A percentile compares a stretch with the other conserved stretches of the same genome.
Conservation (phyloP, 2,888 invertebrate species). For the Microplitis manilae region DNA sequence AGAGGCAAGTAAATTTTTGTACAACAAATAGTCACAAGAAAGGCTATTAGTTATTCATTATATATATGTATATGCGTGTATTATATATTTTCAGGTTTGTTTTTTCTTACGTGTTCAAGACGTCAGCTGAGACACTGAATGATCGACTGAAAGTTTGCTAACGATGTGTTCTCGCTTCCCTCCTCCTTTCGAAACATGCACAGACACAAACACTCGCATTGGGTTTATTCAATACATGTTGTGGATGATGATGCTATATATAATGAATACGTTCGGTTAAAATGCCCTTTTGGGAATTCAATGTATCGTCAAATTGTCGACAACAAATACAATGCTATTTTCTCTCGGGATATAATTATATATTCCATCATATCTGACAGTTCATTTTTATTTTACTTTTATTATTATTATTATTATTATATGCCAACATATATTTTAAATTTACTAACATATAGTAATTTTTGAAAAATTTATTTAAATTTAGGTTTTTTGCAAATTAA, state of each 20-base stretch:
- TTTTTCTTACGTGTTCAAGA: constrained; percentile 27
- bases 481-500: too few relatives aligned
- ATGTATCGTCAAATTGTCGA: neutral
- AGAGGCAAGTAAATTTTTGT: neutral
- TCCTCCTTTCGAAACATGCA: constrained; percentile 27
- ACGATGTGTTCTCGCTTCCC: constrained; percentile 33
- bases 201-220: neutral
- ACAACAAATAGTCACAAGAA: neutral
- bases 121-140: constrained; percentile 23
- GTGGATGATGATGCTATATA: neutral
- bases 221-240: neutral
- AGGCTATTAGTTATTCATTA: neutral
- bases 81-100: constrained; percentile 12
- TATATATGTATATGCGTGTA: too few relatives aligned
- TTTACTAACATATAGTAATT: too few relatives aligned
- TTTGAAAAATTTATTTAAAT: too few relatives aligned
- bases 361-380: neutral
- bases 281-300: neutral
- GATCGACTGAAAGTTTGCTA: constrained; percentile 25
- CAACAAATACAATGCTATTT: neutral
- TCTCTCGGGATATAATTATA: neutral
- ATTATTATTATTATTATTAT: too few relatives aligned
- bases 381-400: neutral
- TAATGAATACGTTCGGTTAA: neutral
- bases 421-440: too few relatives aligned